phyloP scores from a whole-genome alignment of 2,888 invertebrate species.

The Podabrus alpinus region DNA sequence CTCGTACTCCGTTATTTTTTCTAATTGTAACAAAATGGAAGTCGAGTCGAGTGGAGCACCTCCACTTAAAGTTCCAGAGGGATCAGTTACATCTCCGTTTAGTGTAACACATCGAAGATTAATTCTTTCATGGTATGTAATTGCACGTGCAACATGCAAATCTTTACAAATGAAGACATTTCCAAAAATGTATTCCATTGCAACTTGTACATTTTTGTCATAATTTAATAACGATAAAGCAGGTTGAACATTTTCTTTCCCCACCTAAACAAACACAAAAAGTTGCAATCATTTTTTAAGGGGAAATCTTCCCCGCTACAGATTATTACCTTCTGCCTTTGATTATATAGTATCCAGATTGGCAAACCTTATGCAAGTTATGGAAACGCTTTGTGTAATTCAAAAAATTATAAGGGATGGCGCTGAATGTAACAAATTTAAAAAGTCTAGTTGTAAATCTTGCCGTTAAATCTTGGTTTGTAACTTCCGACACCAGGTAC shows the following conservation, averaged over 20 bases:
- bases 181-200: constrained; percentile 91
- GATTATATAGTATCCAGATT: no score
- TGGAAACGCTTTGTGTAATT: no score
- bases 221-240: constrained; percentile 81
- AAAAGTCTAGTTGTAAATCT: no score
- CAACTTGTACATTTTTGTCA: constrained; percentile 66
- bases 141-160: constrained; percentile 77
- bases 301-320: no score
- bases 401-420: no score
- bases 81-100: constrained; percentile 91
- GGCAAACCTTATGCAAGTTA: no score
- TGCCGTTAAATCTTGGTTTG: no score
- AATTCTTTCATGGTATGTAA: constrained; percentile 76
- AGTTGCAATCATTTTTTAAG: no score
- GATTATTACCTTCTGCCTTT: no score
- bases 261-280: constrained; percentile 66
- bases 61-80: constrained; percentile 87
- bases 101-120: constrained; percentile 78
- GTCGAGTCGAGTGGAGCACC: constrained; percentile 69
- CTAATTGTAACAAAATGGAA: constrained; percentile 63
- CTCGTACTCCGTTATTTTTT: constrained; percentile 59
- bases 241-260: constrained; percentile 78
- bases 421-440: no score
- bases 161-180: constrained; percentile 81
- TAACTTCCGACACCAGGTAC: no score